Base-by-base conservation (phyloP, 2,888 invertebrate genomes). In the Pinctada fucata region DNA sequence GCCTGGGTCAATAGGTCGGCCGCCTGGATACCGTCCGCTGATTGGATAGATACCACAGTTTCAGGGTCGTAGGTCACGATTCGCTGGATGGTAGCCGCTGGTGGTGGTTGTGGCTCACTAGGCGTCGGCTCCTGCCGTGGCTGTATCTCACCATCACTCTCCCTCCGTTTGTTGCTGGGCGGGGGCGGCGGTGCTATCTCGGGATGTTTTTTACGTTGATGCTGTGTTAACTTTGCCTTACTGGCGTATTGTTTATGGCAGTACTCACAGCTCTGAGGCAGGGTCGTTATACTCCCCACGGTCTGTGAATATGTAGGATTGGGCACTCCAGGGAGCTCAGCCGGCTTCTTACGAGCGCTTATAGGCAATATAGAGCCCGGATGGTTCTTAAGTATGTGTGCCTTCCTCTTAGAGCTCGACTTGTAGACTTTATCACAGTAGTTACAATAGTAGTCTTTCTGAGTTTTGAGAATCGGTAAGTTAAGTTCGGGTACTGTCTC, bases 171-270 rank as follows among this genome's bases (percentile, higher is more conserved):
- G 3, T 77, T 81, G 16, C 80, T 70, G 6, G 68, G 75, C 4
- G 83, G 81, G 6, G 81, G 71, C 10, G 83, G 78, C 10, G 82
- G 81, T n/a, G 83, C 85, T 58, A 79, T 50, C 4, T 85, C 90
- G 13, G 90, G 84, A 84, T 94, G 94, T 72, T 93, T 92, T 85
- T 93, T 93, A 3, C 94, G 89, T 85, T 93, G 93, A 86, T 94
- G 94, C 84, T 94, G 94, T 79, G 93, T 88, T n/a, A 94, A 90
- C 87, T 94, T 94, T 48, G 94, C 94, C 86, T 96, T 95, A 87
- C 96, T 96, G 48, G 96, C 96, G 92, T 97, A 97, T 93, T 97
- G 97, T 84, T 96, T 96, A 91, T 96, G 96, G 91, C 97, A 97
- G 94, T 95, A 96, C 78, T 94, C 94, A 90, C 96, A 96, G 68